Evolutionary conservation across 1,140 invertebrate species (phyloP), one percentile per base, ranked within the genome.

Genomic region (Vanessa atalanta): DNA sequence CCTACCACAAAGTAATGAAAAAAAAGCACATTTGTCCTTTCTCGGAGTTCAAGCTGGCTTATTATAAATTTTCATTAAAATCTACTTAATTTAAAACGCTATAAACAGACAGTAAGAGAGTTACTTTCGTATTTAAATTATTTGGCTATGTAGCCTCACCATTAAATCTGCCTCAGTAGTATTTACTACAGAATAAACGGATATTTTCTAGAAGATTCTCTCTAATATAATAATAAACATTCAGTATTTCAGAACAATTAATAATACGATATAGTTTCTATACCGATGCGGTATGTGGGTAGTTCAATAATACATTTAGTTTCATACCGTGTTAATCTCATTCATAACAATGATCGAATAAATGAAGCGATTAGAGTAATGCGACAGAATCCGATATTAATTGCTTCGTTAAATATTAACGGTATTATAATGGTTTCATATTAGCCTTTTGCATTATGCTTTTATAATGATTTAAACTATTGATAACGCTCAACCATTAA

Each of bases 401-500:
- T 61, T 61, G 26, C 9, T n/a, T 61, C 57, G 15, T 61, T 61
- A 37, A 37, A 61, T 61, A 61, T 61, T 13, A 14, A 61, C 14
- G 14, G 4, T 5, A 43, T 37, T 15, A 14, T 61, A 61, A 61
- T 61, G 13, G 57, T 61, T 61, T 37, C 14, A 61, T 61, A 61
- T 61, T 61, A 37, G 8, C 26, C 57, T 37, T 61, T 61, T 31
- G 26, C 16, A 15, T 23, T 57, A 23, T 31, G 55, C 12, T 37
- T 15, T 61, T 61, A 61, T 61, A 31, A 37, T 61, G 31, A 61
- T 61, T 31, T 14, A 11, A 61, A 61, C 23, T 31, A 60, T 60
- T 60, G 23, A 60, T 60, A 60, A 26, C 8, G 14, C 26, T 15
- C 31, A 14, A n/a, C 57, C 8, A 37, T 8, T 61, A 26, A 61